These are phyloP conservation scores for Gymnopithys bicolor DNA, from an alignment of 2,797 vertebrate species.

Conservation along the genomic window DNA sequence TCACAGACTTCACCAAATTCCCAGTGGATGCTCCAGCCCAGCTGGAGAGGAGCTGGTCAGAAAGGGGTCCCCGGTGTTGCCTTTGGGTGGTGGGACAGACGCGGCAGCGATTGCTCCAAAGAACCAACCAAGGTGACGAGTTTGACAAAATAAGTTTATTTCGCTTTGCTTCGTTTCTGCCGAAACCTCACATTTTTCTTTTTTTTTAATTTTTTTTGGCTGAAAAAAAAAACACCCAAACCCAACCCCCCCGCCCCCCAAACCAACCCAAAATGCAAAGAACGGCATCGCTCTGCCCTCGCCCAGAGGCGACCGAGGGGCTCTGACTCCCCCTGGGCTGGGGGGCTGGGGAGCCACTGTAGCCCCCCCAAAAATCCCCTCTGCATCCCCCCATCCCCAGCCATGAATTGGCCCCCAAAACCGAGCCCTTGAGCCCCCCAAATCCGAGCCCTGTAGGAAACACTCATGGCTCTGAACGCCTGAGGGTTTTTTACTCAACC, in stretches of 20 bases:
- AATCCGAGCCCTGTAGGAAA: constrained; percentile 51
- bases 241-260: neutral
- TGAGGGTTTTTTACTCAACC: constrained; percentile 45
- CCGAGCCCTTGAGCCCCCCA: neutral
- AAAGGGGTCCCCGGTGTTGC: accelerated
- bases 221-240: neutral
- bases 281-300: neutral
- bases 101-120: neutral
- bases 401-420: neutral
- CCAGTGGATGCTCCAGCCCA: accelerated
- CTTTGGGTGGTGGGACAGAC: neutral
- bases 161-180: neutral
- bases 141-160: constrained; percentile 72
- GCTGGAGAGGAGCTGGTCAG: accelerated
- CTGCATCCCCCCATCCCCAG: neutral
- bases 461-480: constrained; percentile 55
- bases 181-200: constrained; percentile 31
- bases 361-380: neutral
- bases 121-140: constrained; percentile 33
- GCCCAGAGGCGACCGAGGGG: neutral
- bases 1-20: neutral
- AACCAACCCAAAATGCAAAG: neutral
- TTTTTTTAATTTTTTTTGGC: neutral
- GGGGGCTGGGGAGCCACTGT: neutral
- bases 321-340: neutral